These are phyloP conservation scores for Ceratina calcarata DNA, from an alignment of 1,140 invertebrate species.

Conservation along the genomic window DNA sequence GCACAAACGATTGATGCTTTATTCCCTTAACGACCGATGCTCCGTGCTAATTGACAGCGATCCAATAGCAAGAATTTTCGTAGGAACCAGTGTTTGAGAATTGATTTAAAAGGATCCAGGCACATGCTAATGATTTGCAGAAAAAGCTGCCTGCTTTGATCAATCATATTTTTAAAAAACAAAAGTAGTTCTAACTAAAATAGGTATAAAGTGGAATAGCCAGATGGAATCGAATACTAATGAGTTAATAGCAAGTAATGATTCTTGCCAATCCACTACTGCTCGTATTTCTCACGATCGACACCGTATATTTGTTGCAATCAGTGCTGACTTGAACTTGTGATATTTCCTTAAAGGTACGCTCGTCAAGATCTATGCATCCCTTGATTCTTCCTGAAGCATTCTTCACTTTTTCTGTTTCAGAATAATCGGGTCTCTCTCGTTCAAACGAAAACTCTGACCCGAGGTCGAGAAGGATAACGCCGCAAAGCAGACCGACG, in stretches of 20 bases:
- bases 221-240: too few species aligned
- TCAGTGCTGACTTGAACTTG: neutral
- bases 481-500: neutral
- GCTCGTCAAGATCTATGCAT: neutral
- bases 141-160: too few species aligned
- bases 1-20: slow-evolving; percentile 64
- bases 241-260: neutral
- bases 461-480: neutral
- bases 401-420: too few species aligned
- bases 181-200: too few species aligned
- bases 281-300: neutral
- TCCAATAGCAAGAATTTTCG: slow-evolving; percentile 31
- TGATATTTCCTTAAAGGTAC: neutral
- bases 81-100: too few species aligned
- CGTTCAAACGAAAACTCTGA: neutral
- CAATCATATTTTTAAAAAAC: too few species aligned
- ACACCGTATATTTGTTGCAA: neutral
- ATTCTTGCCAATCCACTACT: neutral
- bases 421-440: neutral
- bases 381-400: neutral
- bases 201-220: too few species aligned
- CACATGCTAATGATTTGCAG: too few species aligned
- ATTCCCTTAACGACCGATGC: slow-evolving; percentile 70
- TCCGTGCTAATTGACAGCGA: slow-evolving; percentile 75
- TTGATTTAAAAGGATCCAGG: too few species aligned